These are phyloP conservation scores for Trididemnum clinides DNA, from an alignment of 23 tunicate species.

Conservation along the genomic window DNA sequence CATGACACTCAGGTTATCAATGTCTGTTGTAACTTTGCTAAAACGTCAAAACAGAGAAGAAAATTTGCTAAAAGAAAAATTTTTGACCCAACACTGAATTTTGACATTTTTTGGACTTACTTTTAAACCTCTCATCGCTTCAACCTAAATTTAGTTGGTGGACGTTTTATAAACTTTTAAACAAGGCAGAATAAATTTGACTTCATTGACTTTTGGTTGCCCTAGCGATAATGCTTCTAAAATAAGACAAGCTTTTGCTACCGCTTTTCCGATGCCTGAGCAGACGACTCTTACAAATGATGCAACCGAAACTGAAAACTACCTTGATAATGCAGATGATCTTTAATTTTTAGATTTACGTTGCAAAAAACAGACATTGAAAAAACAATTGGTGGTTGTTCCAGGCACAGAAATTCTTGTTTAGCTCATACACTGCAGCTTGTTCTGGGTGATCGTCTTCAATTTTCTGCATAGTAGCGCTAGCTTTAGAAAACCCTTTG, in stretches of 20 bases:
- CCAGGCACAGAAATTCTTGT: neutral
- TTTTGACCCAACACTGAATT: too few species aligned
- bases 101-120: too few species aligned
- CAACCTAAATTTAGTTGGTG: too few species aligned
- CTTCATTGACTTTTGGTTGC: too few species aligned
- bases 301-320: neutral
- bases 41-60: too few species aligned
- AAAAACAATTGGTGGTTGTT: neutral
- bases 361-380: neutral
- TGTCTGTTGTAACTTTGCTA: too few species aligned
- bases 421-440: neutral
- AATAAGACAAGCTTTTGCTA: neutral
- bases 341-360: neutral
- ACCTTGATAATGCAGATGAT: neutral
- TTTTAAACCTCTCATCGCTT: too few species aligned
- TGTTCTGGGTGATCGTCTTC: neutral
- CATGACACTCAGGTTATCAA: too few species aligned
- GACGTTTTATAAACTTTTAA: too few species aligned
- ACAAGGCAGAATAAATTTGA: too few species aligned
- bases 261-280: neutral
- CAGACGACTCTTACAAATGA: neutral
- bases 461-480: neutral
- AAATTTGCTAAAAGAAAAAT: too few species aligned
- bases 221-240: neutral
- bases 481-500: neutral